Base-by-base conservation (phyloP, 2,113 vertebrate species). In the Lepidothrix coronata region DNA sequence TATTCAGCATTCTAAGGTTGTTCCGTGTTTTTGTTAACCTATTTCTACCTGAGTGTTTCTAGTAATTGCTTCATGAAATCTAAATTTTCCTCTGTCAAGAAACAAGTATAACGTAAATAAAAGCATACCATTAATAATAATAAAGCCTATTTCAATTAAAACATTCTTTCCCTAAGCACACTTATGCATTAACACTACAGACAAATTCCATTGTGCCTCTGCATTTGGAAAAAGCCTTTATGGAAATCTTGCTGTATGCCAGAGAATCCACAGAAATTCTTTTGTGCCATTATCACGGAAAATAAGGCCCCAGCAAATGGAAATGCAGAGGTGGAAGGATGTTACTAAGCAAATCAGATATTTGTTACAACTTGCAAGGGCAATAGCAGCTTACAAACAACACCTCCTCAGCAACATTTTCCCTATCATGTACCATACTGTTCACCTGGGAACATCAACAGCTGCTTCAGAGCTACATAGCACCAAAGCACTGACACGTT, bases 21-120 rank as follows among this genome's bases (percentile, higher is more conserved):
- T 77, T 78, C 48, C 21, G 58, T 35, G 82, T 95, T 59, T 21
- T 41, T 91, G n/a, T 79, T 88, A 91, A 74, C 19, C 52, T 91
- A n/a, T 85, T 97, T 94, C 58, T 89, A 19, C 33, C 65, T 71
- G 44, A 70, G 22, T 61, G 23, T 93, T 94, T 82, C 43, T 84
- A 92, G 49, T 63, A 94, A 84, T 75, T 93, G 51, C 30, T 94
- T 87, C 58, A 82, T 76, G 46, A 91, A 88, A 80, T 79, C 78
- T 75, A 84, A 79, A 55, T 71, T 91, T 89, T 81, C 27, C 35
- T 89, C 46, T 84, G 46, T 15, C 68, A 78, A 35, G 18, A 89
- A 89, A 82, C 31, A 91, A 87, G 21, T 58, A 66, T 65, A 91
- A 68, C 30, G 43, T 63, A 93, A 92, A 95, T 46, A 83, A 94